Evolutionary conservation across 2,797 vertebrate genomes (phyloP), one percentile per base, ranked within the genome.

Genomic region (Pantherophis vulpinus): DNA sequence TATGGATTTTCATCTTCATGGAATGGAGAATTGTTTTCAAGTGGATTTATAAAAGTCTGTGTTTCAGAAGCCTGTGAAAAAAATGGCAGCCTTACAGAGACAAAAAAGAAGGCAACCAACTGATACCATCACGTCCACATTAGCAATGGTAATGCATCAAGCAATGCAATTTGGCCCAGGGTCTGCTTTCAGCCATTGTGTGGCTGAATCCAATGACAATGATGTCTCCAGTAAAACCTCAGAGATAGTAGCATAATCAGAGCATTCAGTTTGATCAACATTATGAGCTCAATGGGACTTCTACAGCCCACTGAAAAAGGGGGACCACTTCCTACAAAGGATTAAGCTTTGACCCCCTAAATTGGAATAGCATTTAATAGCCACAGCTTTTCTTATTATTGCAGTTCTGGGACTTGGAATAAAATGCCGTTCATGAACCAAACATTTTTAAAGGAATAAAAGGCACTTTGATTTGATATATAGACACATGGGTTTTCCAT

Each of bases 21-120:
- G 37, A 83, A 47, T 83, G 9, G 37, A 42, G 74, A 83, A 83
- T 83, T 47, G 37, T 83, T 47, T 83, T 12, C 74, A 83, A 25
- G 10, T 47, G 74, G 37, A 47, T 83, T 47, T 47, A 51, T 90
- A 89, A 86, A 42, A 32, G 25, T 14, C 42, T 42, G 54, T 47
- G 14, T 70, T 92, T 27, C 14, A 88, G 61, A 88, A 55, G 83
- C 59, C 59, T 91, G 91, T 23, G 59, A 6, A 61, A 91, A 91
- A 63, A 37, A 51, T 37, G 66, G 55, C 58, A 90, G 14, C 42
- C 25, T 37, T n/a, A 7, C 9, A 0, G 12, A 54, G 4, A 2
- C 1, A 42, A 88, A 89, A 10, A 25, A 93, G 20, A 83, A 32
- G 70, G 29, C 92, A 86, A 70, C 47, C 13, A 92, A 90, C 32